A percentile compares a stretch with the other conserved stretches of the same genome.
These are phyloP conservation scores for Autographa gamma DNA, from an alignment of 2,888 invertebrate genomes.

Conservation along the genomic window DNA sequence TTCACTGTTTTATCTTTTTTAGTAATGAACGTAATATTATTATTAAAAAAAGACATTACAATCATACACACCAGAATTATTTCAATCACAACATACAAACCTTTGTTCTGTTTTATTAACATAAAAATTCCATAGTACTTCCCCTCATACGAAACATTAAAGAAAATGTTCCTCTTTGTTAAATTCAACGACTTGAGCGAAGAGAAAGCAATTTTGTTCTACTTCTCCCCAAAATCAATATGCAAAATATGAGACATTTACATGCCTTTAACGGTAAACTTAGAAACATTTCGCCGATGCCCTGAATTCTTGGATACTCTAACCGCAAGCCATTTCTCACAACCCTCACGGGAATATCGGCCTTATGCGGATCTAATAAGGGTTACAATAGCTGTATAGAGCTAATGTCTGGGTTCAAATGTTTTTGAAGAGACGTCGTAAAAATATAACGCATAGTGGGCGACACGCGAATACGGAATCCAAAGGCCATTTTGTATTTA, in stretches of 20 bases:
- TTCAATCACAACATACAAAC: conserved; percentile 15
- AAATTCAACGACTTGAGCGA: conserved; percentile 24
- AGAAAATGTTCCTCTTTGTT: conserved; percentile 28
- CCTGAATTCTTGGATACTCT: conserved; percentile 51
- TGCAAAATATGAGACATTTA: conserved; percentile 54
- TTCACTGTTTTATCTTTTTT: too few species aligned
- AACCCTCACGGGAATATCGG: conserved; percentile 16
- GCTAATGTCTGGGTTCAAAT: conserved; percentile 48
- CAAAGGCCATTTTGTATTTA: conserved; percentile 54
- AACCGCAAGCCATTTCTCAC: conserved; percentile 18
- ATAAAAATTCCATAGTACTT: conserved; percentile 35
- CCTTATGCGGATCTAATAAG: conserved; percentile 30
- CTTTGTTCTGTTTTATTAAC: conserved; percentile 37
- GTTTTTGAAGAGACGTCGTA: conserved; percentile 52
- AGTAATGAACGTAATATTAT: conserved; percentile 8
- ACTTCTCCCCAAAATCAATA: conserved; percentile 49
- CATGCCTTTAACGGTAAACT: conserved; percentile 51
- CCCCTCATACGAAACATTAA: conserved; percentile 28
- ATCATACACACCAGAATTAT: not conserved
- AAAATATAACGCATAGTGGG: conserved; percentile 53
- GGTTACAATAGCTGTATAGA: conserved; percentile 9
- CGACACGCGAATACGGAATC: conserved; percentile 54
- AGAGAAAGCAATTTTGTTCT: conserved; percentile 36
- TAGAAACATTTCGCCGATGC: conserved; percentile 51
- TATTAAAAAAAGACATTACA: not conserved